These are phyloP conservation scores for Suillia variegata DNA, from an alignment of 2,888 invertebrate species.

Conservation along the genomic window DNA sequence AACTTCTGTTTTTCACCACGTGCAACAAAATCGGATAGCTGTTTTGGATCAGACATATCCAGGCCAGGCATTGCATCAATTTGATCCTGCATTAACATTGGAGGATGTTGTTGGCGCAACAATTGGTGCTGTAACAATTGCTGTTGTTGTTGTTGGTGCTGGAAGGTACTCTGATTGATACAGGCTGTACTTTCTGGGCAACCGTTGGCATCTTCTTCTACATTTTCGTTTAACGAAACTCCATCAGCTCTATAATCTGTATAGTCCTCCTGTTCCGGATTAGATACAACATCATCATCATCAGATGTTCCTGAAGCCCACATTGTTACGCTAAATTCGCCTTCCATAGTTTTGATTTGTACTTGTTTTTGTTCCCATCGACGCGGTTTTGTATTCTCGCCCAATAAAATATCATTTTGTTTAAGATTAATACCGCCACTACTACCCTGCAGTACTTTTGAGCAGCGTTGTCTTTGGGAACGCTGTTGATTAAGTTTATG, in stretches of 20 bases:
- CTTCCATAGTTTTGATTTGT: slow-evolving; percentile 96
- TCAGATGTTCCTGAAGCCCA: slow-evolving; percentile 91
- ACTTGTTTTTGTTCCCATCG: slow-evolving; percentile 98
- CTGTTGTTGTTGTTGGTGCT: slow-evolving; percentile 26
- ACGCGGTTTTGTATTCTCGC: slow-evolving; percentile 65
- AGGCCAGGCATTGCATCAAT: slow-evolving; percentile 69
- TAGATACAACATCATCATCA: slow-evolving; percentile 83
- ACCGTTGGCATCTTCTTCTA: background rate
- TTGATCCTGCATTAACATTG: slow-evolving; percentile 32
- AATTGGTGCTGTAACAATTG: slow-evolving; percentile 33
- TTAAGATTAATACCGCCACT: slow-evolving; percentile 23
- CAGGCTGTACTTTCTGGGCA: background rate
- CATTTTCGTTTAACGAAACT: background rate
- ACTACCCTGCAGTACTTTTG: slow-evolving; percentile 23
- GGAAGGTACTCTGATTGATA: background rate
- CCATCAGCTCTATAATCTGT: slow-evolving; percentile 66
- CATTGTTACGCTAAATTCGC: slow-evolving; percentile 97
- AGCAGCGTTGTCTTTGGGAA: slow-evolving; percentile 3
- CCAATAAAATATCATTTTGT: slow-evolving; percentile 30
- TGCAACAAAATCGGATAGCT: slow-evolving; percentile 82
- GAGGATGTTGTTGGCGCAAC: slow-evolving; percentile 33
- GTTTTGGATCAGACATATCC: slow-evolving; percentile 91
- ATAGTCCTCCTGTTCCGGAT: slow-evolving; percentile 89
- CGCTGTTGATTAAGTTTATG: slow-evolving; percentile 7
- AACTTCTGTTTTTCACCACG: slow-evolving; percentile 74